phyloP scores from a whole-genome alignment of 2,888 invertebrate genomes.

The Anthoptus insignis region DNA sequence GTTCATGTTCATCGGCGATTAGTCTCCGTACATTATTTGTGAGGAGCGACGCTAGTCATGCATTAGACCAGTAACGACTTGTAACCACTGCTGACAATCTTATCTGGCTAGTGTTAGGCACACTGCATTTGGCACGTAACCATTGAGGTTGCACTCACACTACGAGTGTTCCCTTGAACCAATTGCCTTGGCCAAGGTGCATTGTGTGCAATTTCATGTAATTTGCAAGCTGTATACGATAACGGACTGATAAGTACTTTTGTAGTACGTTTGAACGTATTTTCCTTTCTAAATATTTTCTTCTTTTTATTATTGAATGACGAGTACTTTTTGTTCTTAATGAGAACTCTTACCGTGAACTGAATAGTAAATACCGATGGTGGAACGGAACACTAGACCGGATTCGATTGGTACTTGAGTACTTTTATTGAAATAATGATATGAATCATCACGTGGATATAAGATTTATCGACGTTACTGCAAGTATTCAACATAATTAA shows the following conservation, averaged over 20 bases:
- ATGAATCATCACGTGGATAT: no score
- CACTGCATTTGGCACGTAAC: not conserved
- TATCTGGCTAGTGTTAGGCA: conserved; percentile 5
- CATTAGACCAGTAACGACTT: not conserved
- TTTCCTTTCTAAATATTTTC: not conserved
- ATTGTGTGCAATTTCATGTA: conserved; percentile 20
- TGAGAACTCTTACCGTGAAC: no score
- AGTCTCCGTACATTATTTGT: not conserved
- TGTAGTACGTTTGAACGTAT: not conserved
- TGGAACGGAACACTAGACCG: no score
- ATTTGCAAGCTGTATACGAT: conserved; percentile 15
- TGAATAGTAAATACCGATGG: no score
- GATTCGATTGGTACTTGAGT: no score
- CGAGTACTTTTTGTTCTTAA: no score
- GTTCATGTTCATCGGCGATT: no score
- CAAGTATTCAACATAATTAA: no score
- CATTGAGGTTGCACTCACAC: not conserved
- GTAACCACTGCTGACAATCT: not conserved
- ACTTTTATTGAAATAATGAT: no score
- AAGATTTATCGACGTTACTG: no score
- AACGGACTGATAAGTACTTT: conserved; percentile 13
- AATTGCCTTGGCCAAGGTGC: conserved; percentile 35
- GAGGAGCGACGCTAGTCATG: not conserved
- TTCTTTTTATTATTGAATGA: not conserved
- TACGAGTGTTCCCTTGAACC: conserved; percentile 16